Evolutionary conservation across 2,888 invertebrate genomes (phyloP), one percentile per base, ranked within the genome.

Genomic region (Pimpla rufipes): DNA sequence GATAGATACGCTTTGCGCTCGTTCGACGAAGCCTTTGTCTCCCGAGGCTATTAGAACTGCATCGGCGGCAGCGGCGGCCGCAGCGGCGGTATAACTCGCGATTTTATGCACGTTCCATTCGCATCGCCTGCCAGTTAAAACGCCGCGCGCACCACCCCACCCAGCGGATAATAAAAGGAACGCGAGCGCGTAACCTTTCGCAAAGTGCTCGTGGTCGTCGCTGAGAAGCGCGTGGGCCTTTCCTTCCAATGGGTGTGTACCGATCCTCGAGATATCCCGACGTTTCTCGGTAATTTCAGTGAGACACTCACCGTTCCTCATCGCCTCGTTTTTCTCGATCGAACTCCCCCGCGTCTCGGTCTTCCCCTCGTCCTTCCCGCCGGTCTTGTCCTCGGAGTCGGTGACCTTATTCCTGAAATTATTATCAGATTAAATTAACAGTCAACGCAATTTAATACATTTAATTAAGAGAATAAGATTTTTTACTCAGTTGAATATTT

Each of bases 151-250:
- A 18, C 21, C 37, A 55, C 59, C 67, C 78, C 73, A 82, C 73
- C 82, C 78, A 82, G 52, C 45, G 82, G 68, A 75, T 64, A 73
- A 82, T 57, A 64, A 47, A 64, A 40, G 71, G 47, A 74, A 57
- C 59, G 85, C 85, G 86, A 86, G 85, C 86, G 87, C 85, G 85
- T 87, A 88, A 90, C 88, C 90, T 89, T 89, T 90, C 81, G 81
- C 87, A 86, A 52, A 74, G 57, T 74, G 83, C 81, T 86, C 81
- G 85, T 80, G 55, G 79, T 77, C 83, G 76, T 77, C 71, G 73
- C 42, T 76, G 79, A 18, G 62, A 73, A 80, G 62, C 79, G 83
- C 83, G 83, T 80, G 79, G 79, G 83, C 52, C 71, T 73, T 55
- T 75, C 42, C 68, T 66, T 70, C 45, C 29, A 75, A 76, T 57